A percentile compares a stretch with the other conserved stretches of the same genome.
These are phyloP conservation scores for Folsomia manolachei DNA, from an alignment of 2,888 invertebrate genomes.

Conservation along the genomic window DNA sequence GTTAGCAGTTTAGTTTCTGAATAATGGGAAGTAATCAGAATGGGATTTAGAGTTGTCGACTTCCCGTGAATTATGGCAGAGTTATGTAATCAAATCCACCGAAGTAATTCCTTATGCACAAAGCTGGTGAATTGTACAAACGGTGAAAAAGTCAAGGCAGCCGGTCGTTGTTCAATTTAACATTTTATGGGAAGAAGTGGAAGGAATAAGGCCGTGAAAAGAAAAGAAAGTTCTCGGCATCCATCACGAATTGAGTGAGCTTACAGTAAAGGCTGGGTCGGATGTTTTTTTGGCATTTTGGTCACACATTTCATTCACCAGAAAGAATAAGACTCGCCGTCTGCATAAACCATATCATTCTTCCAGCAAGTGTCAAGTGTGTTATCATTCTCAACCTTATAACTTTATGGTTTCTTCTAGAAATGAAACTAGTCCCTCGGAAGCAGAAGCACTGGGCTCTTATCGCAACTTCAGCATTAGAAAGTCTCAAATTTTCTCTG, in stretches of 20 bases:
- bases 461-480: no score
- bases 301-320: neutral
- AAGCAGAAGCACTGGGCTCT: no score
- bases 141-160: neutral
- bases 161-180: no score
- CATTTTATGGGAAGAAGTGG: no score
- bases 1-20: neutral
- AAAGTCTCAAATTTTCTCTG: no score
- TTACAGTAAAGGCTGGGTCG: neutral
- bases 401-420: no score
- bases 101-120: neutral
- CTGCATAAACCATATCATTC: no score
- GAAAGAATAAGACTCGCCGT: no score
- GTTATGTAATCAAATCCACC: conserved; percentile 12
- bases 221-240: neutral
- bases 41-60: conserved; percentile 14
- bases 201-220: no score
- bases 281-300: neutral
- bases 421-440: no score
- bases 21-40: conserved; percentile 12
- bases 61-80: conserved; percentile 13
- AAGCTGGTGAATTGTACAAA: neutral
- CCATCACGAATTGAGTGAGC: neutral
- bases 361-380: no score
- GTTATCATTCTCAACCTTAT: no score